Evolutionary conservation across 2,888 invertebrate genomes (phyloP).

Genomic region (Lithophane leautieri): DNA sequence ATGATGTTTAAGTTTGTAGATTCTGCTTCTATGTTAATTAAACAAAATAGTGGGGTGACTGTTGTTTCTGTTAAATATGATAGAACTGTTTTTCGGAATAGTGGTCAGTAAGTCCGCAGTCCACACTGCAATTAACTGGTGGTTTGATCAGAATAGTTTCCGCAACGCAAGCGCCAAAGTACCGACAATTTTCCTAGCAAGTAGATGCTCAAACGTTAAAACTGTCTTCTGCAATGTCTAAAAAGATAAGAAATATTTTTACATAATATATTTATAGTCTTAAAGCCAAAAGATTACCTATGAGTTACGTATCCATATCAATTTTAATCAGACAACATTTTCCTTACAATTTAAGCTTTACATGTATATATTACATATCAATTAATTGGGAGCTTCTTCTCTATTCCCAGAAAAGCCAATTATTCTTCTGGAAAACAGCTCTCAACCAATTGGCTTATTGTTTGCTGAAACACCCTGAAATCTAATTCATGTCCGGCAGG

Average conservation of each 20-base stretch:
- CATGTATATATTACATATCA: too few relatives aligned
- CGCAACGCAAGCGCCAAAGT: background rate
- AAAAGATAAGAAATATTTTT: background rate
- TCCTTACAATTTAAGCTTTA: background rate
- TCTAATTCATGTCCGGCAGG: too few relatives aligned
- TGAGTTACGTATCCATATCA: background rate
- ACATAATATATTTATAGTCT: background rate
- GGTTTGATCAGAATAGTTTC: background rate
- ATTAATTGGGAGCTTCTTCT: background rate
- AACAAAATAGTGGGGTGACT: slow-evolving; percentile 42
- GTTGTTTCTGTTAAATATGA: slow-evolving; percentile 28
- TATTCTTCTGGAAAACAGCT: background rate
- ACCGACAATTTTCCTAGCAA: background rate
- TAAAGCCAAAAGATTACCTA: background rate
- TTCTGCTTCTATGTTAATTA: slow-evolving; percentile 50
- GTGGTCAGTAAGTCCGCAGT: background rate
- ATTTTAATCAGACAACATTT: too few relatives aligned
- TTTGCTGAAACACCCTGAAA: slow-evolving; percentile 5
- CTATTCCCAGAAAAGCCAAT: slow-evolving; percentile 14
- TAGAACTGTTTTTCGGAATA: slow-evolving; percentile 9
- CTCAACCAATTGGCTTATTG: background rate
- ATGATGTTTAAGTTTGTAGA: slow-evolving; percentile 61
- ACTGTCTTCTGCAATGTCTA: background rate
- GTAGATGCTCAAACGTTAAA: background rate
- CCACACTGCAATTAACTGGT: background rate